A percentile compares a stretch with the other conserved stretches of the same genome.
phyloP scores from a whole-genome alignment of 92 coral and sea anemone species.

The Palythoa heliodiscus region DNA sequence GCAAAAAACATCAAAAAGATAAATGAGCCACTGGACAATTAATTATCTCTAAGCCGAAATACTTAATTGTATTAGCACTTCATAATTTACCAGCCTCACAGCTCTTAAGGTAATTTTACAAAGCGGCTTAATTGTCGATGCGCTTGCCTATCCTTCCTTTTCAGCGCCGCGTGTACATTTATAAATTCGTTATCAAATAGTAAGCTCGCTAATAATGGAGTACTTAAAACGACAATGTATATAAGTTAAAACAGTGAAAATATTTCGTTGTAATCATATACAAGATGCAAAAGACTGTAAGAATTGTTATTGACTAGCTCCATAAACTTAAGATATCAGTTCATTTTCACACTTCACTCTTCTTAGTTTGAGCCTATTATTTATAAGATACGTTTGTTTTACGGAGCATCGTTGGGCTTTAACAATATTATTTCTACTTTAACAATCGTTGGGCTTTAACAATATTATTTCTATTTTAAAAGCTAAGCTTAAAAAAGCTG shows the following conservation, averaged over 20 bases:
- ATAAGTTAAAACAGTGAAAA: no score
- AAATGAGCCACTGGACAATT: background rate
- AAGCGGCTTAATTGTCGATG: background rate
- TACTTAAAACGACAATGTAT: no score
- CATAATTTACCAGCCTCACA: slow-evolving; percentile 12
- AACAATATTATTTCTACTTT: background rate
- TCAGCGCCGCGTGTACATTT: background rate
- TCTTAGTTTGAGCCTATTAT: background rate
- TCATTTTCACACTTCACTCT: background rate
- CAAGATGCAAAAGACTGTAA: no score
- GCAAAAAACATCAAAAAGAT: background rate
- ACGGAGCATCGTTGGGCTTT: background rate
- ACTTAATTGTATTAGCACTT: slow-evolving; percentile 37
- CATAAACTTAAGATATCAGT: no score
- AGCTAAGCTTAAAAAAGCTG: background rate
- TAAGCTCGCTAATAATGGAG: no score
- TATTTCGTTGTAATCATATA: no score
- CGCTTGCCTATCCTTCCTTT: background rate
- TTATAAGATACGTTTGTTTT: no score
- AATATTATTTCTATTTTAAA: background rate
- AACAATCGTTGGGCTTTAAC: background rate
- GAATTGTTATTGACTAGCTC: no score
- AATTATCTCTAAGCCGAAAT: slow-evolving; percentile 11
- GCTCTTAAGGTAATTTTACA: background rate
- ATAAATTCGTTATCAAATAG: no score